phyloP scores from a whole-genome alignment of 1,140 invertebrate species.

The Caenorhabditis inopinata region DNA sequence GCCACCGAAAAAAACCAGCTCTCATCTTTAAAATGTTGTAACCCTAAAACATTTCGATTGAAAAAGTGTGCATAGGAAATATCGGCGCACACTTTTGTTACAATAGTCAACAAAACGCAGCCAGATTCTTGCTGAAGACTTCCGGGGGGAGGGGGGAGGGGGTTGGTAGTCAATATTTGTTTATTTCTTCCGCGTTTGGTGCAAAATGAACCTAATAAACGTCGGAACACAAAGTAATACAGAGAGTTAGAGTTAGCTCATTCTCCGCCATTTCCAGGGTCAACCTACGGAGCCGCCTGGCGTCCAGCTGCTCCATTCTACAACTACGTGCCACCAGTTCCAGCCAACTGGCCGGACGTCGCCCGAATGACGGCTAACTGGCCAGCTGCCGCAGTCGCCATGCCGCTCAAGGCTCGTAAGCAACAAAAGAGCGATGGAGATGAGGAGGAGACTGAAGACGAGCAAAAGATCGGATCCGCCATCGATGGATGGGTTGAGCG shows the following conservation, averaged over 20 bases:
- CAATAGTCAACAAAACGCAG: conserved; percentile 6
- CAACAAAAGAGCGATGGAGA: conserved; percentile 17
- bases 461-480: conserved; percentile 55
- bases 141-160: too few species aligned
- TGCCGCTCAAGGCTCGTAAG: conserved; percentile 53
- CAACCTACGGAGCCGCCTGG: conserved; percentile 66
- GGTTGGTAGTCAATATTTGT: conserved; percentile 17
- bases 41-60: not conserved
- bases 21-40: not conserved
- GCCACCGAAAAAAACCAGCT: not conserved
- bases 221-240: not conserved
- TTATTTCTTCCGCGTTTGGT: not conserved
- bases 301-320: conserved; percentile 65
- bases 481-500: conserved; percentile 62
- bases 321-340: conserved; percentile 63
- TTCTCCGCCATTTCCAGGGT: conserved; percentile 50
- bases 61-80: not conserved
- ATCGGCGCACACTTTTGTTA: not conserved
- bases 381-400: conserved; percentile 56
- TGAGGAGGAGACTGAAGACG: conserved; percentile 48
- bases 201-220: not conserved
- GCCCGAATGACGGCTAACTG: conserved; percentile 53
- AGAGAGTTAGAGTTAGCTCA: not conserved
- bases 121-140: conserved; percentile 16
- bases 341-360: conserved; percentile 53